Evolutionary conservation across 2,888 invertebrate species (phyloP).

Genomic region (Resseliella maxima): DNA sequence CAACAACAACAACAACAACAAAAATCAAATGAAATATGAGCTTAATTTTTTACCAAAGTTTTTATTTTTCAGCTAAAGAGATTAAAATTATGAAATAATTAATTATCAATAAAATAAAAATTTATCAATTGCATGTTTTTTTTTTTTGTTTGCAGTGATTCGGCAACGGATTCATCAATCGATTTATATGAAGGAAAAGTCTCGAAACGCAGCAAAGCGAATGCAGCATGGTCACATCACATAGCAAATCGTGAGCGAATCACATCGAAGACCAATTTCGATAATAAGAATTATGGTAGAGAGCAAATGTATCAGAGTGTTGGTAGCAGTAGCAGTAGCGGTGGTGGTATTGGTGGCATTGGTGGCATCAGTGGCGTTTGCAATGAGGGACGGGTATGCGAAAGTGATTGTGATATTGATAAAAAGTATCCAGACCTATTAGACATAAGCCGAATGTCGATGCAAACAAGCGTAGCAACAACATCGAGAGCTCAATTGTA

Average conservation of each 20-base stretch:
- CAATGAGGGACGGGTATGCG: conserved; percentile 57
- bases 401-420: conserved; percentile 67
- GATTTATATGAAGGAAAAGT: background rate
- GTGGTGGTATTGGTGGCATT: no score
- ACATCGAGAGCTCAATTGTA: conserved; percentile 32
- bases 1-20: no score
- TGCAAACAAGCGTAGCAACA: conserved; percentile 18
- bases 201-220: background rate
- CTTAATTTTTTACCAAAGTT: no score
- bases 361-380: no score
- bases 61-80: background rate
- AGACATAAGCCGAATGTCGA: conserved; percentile 67
- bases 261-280: background rate
- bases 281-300: conserved; percentile 28
- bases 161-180: conserved; percentile 67
- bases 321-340: no score
- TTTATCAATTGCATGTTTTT: background rate
- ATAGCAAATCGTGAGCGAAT: conserved; percentile 15
- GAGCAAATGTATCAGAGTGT: conserved; percentile 19
- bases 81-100: background rate
- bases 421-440: conserved; percentile 72
- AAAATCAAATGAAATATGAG: no score
- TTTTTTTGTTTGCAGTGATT: conserved; percentile 35
- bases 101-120: background rate
- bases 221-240: conserved; percentile 54